Percentiles rank a stretch among this genome's conserved stretches.
Conservation (phyloP, 2,113 vertebrate genomes). For the Ursus arctos region DNA sequence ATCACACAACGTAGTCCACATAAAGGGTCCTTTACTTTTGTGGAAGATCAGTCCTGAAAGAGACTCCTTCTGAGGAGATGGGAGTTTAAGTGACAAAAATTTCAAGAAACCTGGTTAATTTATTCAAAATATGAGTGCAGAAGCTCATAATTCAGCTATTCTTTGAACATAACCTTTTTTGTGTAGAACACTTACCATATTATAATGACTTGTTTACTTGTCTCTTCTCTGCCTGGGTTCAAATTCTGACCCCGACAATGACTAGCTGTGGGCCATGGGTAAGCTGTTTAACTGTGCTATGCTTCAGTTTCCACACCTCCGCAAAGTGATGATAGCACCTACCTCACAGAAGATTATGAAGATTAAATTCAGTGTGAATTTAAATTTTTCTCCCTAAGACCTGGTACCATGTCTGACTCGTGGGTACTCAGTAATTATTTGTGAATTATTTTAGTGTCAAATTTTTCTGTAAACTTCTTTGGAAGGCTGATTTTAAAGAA, state of each 20-base stretch:
- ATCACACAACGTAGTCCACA: neutral
- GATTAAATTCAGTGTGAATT: neutral
- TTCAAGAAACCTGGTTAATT: neutral
- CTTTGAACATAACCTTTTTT: neutral
- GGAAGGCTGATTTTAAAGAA: constrained; percentile 23
- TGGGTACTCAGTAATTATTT: neutral
- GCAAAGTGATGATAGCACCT: neutral
- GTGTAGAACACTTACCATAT: neutral
- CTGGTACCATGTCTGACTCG: neutral
- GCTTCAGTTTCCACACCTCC: neutral
- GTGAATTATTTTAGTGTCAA: constrained; percentile 3
- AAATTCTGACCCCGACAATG: neutral
- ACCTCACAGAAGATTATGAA: neutral
- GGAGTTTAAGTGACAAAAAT: neutral
- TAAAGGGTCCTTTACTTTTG: neutral
- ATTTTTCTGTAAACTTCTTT: constrained; percentile 42
- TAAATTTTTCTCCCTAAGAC: neutral
- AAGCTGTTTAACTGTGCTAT: neutral
- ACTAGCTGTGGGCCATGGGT: neutral
- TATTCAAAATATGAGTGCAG: neutral
- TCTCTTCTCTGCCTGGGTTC: neutral
- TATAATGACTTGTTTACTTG: neutral
- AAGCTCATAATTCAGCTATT: neutral
- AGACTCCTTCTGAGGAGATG: neutral
- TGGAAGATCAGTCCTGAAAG: neutral